Percentiles rank a stretch among this genome's conserved stretches.
These are phyloP conservation scores for Jaculus jaculus DNA, from an alignment of 2,113 vertebrate genomes.

Conservation along the genomic window DNA sequence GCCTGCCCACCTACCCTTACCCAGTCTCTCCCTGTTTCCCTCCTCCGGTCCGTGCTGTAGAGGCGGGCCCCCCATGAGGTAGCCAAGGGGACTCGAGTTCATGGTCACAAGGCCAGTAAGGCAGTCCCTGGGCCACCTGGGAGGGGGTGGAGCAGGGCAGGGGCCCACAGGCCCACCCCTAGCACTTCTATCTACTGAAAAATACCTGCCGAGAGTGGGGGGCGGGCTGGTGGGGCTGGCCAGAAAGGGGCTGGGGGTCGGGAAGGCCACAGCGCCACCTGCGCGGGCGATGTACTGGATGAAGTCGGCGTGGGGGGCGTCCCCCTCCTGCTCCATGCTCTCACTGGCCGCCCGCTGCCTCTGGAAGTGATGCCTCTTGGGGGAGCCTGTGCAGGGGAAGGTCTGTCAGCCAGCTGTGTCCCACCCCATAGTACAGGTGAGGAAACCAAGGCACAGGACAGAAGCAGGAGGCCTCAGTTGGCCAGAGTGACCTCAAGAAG, in stretches of 20 bases:
- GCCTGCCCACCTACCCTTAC: conserved; percentile 49
- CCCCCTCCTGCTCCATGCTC: conserved; percentile 94
- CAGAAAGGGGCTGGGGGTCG: conserved; percentile 85
- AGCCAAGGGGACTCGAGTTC: not conserved
- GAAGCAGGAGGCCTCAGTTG: not conserved
- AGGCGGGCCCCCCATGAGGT: not conserved
- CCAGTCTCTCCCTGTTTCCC: conserved; percentile 59
- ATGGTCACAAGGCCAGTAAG: not conserved
- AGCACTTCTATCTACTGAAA: conserved; percentile 87
- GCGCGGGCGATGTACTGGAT: conserved; percentile 96
- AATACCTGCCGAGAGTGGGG: conserved; percentile 98
- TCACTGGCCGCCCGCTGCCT: conserved; percentile 96
- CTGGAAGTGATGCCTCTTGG: conserved; percentile 95
- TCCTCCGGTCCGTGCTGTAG: conserved; percentile 40
- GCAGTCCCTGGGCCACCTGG: conserved; percentile 13
- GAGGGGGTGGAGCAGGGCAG: not conserved
- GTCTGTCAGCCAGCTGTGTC: not conserved
- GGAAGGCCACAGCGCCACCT: conserved; percentile 86
- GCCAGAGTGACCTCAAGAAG: no score
- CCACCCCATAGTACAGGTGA: not conserved
- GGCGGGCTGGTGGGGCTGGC: conserved; percentile 90
- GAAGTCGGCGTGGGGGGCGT: conserved; percentile 89
- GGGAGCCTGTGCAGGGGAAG: conserved; percentile 86
- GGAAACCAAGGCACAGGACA: not conserved
- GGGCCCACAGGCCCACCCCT: conserved; percentile 62